Conservation (phyloP, 2,113 vertebrate genomes). For the Bothrops jararaca region DNA sequence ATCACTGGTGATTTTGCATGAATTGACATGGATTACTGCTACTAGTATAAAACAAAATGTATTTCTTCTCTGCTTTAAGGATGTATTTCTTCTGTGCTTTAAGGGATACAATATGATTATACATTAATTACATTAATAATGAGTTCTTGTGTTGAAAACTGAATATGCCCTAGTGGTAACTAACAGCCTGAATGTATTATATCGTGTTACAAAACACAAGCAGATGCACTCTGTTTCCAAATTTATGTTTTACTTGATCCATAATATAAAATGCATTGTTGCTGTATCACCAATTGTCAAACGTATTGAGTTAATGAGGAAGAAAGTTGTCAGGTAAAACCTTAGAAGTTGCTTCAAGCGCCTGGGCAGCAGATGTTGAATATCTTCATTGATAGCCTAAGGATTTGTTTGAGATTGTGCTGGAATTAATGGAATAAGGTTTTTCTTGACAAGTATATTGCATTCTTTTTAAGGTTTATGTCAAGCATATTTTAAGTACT, state of each 20-base stretch:
- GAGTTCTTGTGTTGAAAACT: not conserved
- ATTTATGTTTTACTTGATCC: not conserved
- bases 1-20: not conserved
- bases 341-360: not conserved
- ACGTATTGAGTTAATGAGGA: constrained; percentile 4
- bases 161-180: not conserved
- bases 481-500: not conserved
- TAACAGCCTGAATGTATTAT: not conserved
- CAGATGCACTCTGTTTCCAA: not conserved
- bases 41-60: constrained; percentile 13
- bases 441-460: not conserved
- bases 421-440: constrained; percentile 11
- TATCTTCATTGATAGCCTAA: not conserved
- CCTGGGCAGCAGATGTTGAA: constrained; percentile 6
- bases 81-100: not conserved
- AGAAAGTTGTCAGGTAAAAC: constrained; percentile 7
- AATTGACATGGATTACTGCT: not conserved
- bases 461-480: not conserved
- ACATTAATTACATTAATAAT: constrained; percentile 10
- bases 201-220: not conserved
- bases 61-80: not conserved
- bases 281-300: constrained; percentile 5
- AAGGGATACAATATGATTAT: not conserved
- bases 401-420: not conserved
- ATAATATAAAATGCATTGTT: not conserved